These are phyloP conservation scores for Tipula lateralis DNA, from an alignment of 2,888 invertebrate genomes.

Conservation along the genomic window DNA sequence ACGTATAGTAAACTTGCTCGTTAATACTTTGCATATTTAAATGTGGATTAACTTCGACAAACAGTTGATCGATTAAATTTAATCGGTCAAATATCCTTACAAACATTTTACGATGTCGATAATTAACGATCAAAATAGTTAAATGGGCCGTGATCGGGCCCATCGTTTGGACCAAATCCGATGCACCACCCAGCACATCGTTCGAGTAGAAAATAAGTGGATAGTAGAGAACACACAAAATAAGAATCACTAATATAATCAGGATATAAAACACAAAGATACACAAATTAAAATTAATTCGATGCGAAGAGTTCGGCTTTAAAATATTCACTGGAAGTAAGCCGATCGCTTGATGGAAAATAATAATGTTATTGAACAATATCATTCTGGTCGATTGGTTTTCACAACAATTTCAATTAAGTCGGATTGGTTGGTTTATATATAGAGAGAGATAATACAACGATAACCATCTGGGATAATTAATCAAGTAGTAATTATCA, in stretches of 20 bases:
- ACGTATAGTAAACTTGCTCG: not conserved
- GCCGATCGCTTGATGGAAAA: not conserved
- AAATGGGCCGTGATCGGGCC: not conserved
- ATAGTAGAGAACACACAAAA: not conserved
- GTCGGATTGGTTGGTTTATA: not conserved
- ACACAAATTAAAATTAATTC: not conserved
- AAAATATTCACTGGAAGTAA: not conserved
- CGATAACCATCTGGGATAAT: not conserved
- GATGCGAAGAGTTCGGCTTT: not conserved
- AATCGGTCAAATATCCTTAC: not conserved
- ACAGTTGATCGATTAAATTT: not conserved
- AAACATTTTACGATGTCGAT: not conserved
- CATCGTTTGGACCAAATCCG: not conserved
- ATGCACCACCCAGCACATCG: conserved; percentile 3
- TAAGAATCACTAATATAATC: not conserved
- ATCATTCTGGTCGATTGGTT: not conserved
- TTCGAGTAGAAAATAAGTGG: not conserved
- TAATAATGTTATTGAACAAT: not conserved
- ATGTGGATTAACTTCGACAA: conserved; percentile 16
- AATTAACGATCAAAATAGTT: not conserved
- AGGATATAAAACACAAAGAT: not conserved
- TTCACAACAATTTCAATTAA: not conserved
- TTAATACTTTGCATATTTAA: not conserved
- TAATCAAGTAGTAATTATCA: not conserved
- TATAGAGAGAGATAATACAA: not conserved